phyloP scores from a whole-genome alignment of 2,888 invertebrate genomes.

The Eumacrocentrus americanus region DNA sequence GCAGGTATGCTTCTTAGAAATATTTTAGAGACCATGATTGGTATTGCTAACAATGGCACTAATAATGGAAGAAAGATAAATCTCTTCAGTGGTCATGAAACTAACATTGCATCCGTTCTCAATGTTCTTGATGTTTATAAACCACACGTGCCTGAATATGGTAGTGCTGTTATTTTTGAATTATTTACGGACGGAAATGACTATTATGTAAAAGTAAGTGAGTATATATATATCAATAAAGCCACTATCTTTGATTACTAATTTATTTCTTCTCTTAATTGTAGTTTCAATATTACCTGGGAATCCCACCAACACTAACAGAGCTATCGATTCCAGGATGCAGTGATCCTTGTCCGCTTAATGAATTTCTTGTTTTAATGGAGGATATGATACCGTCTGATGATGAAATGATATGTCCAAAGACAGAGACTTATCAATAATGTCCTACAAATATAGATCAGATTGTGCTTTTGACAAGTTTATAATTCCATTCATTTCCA shows the following conservation, averaged over 20 bases:
- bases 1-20: not conserved
- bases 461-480: too few species aligned
- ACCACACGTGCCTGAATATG: slow-evolving; percentile 67
- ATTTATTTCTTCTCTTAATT: slow-evolving; percentile 34
- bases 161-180: slow-evolving; percentile 66
- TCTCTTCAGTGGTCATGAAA: slow-evolving; percentile 70
- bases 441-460: too few species aligned
- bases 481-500: too few species aligned
- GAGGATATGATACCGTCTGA: slow-evolving; percentile 62
- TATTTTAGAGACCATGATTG: slow-evolving; percentile 63
- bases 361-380: slow-evolving; percentile 62
- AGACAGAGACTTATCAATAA: not conserved
- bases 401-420: slow-evolving; percentile 47
- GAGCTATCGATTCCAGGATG: slow-evolving; percentile 63
- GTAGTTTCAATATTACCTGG: slow-evolving; percentile 64
- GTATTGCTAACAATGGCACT: slow-evolving; percentile 45
- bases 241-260: not conserved
- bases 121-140: slow-evolving; percentile 65
- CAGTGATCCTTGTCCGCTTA: slow-evolving; percentile 63
- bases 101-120: slow-evolving; percentile 69
- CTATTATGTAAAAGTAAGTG: slow-evolving; percentile 63
- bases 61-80: slow-evolving; percentile 61
- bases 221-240: not conserved
- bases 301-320: slow-evolving; percentile 59
- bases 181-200: slow-evolving; percentile 53